Evolutionary conservation across 2,888 invertebrate genomes (phyloP).

Genomic region (Melolontha melolontha): DNA sequence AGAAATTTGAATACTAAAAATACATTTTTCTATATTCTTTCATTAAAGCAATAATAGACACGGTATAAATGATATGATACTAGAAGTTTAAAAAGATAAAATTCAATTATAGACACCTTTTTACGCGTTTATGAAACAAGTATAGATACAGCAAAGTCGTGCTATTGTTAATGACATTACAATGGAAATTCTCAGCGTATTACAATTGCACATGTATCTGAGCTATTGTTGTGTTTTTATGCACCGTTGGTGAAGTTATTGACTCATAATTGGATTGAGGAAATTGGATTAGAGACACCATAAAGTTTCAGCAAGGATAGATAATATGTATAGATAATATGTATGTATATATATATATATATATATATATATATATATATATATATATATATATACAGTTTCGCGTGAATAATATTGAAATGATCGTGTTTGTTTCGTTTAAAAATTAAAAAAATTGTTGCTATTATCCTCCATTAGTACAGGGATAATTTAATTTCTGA

Average conservation of each 20-base stretch:
- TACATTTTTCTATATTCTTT: neutral
- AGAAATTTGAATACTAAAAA: too few relatives aligned
- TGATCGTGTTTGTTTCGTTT: too few relatives aligned
- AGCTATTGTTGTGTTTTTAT: conserved; percentile 17
- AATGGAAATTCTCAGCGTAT: conserved; percentile 17
- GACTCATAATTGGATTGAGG: conserved; percentile 30
- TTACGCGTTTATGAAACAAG: neutral
- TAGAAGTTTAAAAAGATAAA: neutral
- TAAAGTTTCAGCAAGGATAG: conserved; percentile 18
- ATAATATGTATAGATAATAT: conserved; percentile 1
- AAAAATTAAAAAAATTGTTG: too few relatives aligned
- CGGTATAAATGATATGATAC: too few relatives aligned
- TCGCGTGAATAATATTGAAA: too few relatives aligned
- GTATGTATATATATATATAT: too few relatives aligned
- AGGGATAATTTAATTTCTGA: too few relatives aligned
- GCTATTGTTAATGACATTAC: conserved; percentile 22
- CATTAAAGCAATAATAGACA: neutral
- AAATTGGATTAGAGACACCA: conserved; percentile 28
- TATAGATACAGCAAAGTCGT: neutral
- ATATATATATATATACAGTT: conserved; percentile 8
- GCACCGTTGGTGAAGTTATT: conserved; percentile 30
- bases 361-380: too few relatives aligned
- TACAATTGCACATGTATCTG: conserved; percentile 24
- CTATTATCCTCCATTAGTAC: too few relatives aligned
- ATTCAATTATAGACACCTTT: too few relatives aligned